phyloP scores from a whole-genome alignment of 2,888 invertebrate species.

The Xanthia icteritia region DNA sequence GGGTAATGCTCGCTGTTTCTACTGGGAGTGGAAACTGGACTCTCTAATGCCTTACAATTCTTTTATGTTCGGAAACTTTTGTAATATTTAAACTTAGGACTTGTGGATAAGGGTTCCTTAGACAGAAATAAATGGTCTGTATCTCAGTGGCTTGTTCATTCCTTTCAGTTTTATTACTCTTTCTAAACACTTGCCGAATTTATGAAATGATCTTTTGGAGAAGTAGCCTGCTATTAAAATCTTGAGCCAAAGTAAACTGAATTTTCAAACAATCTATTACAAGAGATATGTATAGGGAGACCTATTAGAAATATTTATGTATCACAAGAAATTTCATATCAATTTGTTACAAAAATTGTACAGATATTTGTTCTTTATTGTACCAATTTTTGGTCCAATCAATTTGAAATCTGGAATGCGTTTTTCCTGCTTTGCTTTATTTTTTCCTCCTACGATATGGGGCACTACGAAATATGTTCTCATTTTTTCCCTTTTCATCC shows the following conservation, averaged over 20 bases:
- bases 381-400: slow-evolving; percentile 64
- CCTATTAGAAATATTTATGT: slow-evolving; percentile 33
- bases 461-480: slow-evolving; percentile 58
- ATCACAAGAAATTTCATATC: slow-evolving; percentile 51
- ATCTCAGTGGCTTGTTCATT: slow-evolving; percentile 52
- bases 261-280: slow-evolving; percentile 20
- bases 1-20: slow-evolving; percentile 38
- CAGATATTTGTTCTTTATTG: slow-evolving; percentile 62
- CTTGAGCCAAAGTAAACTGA: slow-evolving; percentile 8
- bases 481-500: slow-evolving; percentile 55
- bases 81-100: slow-evolving; percentile 51
- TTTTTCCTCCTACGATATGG: slow-evolving; percentile 57
- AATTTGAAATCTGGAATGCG: slow-evolving; percentile 63
- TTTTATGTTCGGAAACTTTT: slow-evolving; percentile 51
- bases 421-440: slow-evolving; percentile 56
- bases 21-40: slow-evolving; percentile 44
- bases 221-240: slow-evolving; percentile 4
- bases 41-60: slow-evolving; percentile 55
- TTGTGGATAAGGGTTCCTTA: slow-evolving; percentile 51
- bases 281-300: neutral
- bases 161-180: slow-evolving; percentile 45
- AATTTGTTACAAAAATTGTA: slow-evolving; percentile 60
- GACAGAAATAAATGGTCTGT: slow-evolving; percentile 54
- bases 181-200: slow-evolving; percentile 31
- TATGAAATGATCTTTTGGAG: slow-evolving; percentile 31